Base-by-base conservation (phyloP, 2,888 invertebrate genomes). In the Eurytoma californica region DNA sequence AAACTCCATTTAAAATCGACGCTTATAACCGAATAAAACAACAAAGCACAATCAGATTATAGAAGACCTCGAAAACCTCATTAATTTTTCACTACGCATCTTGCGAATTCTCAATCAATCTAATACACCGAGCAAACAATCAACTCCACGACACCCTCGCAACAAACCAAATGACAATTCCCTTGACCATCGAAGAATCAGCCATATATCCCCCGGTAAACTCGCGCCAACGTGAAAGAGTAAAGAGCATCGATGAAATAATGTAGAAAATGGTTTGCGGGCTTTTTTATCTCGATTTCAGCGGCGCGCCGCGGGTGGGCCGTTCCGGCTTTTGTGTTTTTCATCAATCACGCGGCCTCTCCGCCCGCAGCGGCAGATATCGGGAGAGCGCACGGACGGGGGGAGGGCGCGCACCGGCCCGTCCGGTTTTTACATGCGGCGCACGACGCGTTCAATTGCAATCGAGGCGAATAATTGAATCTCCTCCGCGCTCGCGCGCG, bases 401-500 rank as follows among this genome's bases (percentile, higher is more conserved):
- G 3, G 24, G 4, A 39, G 39, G 39, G 39, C 7, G 39, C 16
- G 20, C 18, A 16, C 4, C n/a, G 83, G 84, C 84, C 84, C 83
- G 85, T 82, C 85, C 86, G 84, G 14, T 87, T 88, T 88, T 88
- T 86, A 84, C 85, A 84, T 86, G 88, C 84, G 85, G 86, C 82
- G 66, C 57, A 39, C 39, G 39, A 39, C 39, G 49, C 81, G 81
- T 82, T 85, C 86, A 86, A 87, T 87, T 86, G 86, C 88, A 87
- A 88, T 88, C 86, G 86, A 83, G 85, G 85, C 86, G 86, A 88
- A 88, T 88, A 88, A 89, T 89, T 88, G 88, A 88, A 89, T 88
- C 85, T 85, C 83, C 84, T 84, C n/a, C 20, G 39, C 13, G 72
- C 49, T n/a, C 47, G 24, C 60, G 60, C 39, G 16, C 66, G 3